phyloP scores from a whole-genome alignment of 2,888 invertebrate species.

The Merodon equestris region DNA sequence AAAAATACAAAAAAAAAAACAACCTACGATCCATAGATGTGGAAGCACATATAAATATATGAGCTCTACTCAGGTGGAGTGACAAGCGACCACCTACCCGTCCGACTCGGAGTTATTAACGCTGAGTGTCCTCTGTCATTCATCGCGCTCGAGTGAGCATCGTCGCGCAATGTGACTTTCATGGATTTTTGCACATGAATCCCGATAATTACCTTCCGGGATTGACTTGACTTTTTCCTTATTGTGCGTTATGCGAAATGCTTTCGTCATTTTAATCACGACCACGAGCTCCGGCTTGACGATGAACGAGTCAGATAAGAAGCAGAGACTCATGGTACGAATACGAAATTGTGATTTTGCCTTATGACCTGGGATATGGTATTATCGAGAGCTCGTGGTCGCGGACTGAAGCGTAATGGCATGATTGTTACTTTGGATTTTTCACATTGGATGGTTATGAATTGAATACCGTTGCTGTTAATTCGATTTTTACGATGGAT shows the following conservation, averaged over 20 bases:
- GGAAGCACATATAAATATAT: background rate
- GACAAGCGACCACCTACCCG: constrained; percentile 17
- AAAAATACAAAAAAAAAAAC: constrained; percentile 15
- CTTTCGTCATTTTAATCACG: constrained; percentile 38
- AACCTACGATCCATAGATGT: constrained; percentile 10
- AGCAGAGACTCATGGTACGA: background rate
- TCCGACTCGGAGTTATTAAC: constrained; percentile 25
- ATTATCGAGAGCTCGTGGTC: constrained; percentile 23
- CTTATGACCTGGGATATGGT: constrained; percentile 35
- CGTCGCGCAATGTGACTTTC: constrained; percentile 40
- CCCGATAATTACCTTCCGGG: constrained; percentile 37
- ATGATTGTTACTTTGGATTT: too few relatives aligned
- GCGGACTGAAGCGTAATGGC: background rate
- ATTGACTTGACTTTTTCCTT: background rate
- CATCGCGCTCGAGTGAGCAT: constrained; percentile 14
- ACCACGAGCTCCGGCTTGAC: constrained; percentile 16
- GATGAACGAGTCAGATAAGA: constrained; percentile 11
- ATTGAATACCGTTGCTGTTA: too few relatives aligned
- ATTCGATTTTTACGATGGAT: too few relatives aligned
- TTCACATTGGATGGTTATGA: too few relatives aligned
- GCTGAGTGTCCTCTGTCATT: constrained; percentile 18
- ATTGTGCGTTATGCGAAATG: constrained; percentile 22
- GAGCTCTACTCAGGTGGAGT: constrained; percentile 27
- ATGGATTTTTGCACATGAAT: constrained; percentile 37
- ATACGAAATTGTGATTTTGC: constrained; percentile 28